Base-by-base conservation (phyloP, 2,113 vertebrate species). In the Anthoscopus minutus region DNA sequence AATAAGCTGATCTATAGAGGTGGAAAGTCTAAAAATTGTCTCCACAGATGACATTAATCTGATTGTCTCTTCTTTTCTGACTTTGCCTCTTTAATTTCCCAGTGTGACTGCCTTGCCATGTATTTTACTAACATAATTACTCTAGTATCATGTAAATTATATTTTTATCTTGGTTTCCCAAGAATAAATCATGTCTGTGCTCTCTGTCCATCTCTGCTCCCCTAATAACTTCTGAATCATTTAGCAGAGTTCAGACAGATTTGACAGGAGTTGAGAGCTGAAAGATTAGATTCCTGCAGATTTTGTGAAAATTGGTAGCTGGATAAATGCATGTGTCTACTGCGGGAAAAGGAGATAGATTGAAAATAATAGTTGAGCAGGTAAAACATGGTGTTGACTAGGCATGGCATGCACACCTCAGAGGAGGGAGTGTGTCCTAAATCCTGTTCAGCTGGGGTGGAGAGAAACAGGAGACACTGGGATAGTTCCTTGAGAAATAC, bases 251-350 rank as follows among this genome's bases (percentile, higher is more conserved):
- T 89, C 81, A 73, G 72, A 58, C 47, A 78, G 38, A 78, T 78
- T 69, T 88, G 80, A 62, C 64, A 73, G 51, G 38, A 77, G 38
- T 33, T 83, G 60, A 83, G 38, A 31, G 33, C 58, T 86, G 38
- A 69, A 95, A 76, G 73, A 82, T 67, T 60, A 83, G 74, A 67
- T 95, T 92, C 51, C 65, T 94, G 51, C 40, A 67, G 65, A 24
- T 87, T 93, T 86, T 83, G 76, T 92, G 67, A 93, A 86, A 90
- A 81, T 76, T 42, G 48, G 42, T 93, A 47, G 66, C 71, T 86
- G 79, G 51, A 58, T 44, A 88, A 83, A 73, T 83, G n/a, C 45
- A 10, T 0, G 0, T 53, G 14, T 45, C 62, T 90, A 1, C 47
- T 83, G 88, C 62, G 54, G 58, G 50, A 83, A 51, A 73, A 70